phyloP scores from a whole-genome alignment of 2,888 invertebrate genomes.

The Oxycera nigricornis region DNA sequence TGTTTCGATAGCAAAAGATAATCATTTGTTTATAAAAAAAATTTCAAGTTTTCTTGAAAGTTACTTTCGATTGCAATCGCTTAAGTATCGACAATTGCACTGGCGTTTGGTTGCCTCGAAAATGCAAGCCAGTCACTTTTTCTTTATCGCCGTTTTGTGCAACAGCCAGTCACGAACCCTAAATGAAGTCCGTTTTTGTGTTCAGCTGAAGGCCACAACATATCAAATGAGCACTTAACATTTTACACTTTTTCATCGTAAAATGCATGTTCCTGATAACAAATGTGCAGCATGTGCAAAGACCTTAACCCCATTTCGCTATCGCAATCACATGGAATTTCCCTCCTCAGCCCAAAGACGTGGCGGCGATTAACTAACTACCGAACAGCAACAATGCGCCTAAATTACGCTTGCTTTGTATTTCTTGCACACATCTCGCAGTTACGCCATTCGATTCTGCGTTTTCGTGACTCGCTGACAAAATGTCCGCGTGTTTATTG shows the following conservation, averaged over 20 bases:
- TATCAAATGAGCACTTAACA: too few relatives aligned
- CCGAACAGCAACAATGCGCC: neutral
- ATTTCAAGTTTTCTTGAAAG: too few relatives aligned
- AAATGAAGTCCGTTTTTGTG: too few relatives aligned
- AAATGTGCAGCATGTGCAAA: neutral
- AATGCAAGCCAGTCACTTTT: too few relatives aligned
- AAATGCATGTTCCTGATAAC: neutral
- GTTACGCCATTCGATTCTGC: conserved; percentile 1
- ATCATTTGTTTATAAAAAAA: too few relatives aligned
- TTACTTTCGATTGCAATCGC: too few relatives aligned
- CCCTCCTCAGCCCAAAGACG: neutral
- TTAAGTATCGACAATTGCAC: too few relatives aligned
- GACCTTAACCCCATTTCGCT: neutral
- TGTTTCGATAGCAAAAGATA: too few relatives aligned
- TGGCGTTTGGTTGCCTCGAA: too few relatives aligned
- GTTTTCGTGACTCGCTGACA: conserved; percentile 13
- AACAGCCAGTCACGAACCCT: too few relatives aligned
- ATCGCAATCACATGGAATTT: conserved; percentile 1
- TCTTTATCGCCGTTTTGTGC: too few relatives aligned
- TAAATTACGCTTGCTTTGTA: neutral
- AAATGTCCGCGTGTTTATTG: neutral
- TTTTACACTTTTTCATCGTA: neutral
- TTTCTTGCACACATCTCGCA: neutral
- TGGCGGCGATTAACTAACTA: neutral
- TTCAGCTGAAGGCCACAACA: too few relatives aligned